Evolutionary conservation across 2,113 vertebrate genomes (phyloP).

Genomic region (Rhineura floridana): DNA sequence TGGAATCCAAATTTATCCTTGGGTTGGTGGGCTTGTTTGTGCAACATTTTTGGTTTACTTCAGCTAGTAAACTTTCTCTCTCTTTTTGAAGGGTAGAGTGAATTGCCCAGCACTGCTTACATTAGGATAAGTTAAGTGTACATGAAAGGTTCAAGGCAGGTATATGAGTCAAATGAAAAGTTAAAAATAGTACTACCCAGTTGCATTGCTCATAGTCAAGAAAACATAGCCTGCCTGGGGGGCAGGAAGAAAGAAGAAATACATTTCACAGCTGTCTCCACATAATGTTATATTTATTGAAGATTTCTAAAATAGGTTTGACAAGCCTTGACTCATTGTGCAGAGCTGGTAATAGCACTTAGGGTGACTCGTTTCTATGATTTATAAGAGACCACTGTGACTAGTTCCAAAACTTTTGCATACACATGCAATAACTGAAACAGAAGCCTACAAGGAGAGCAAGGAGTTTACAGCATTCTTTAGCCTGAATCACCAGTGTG

Average conservation of each 20-base stretch:
- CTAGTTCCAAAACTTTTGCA: slow-evolving; percentile 55
- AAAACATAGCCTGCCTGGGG: slow-evolving; percentile 53
- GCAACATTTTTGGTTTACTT: slow-evolving; percentile 43
- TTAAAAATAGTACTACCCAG: slow-evolving; percentile 66
- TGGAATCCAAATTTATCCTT: slow-evolving; percentile 59
- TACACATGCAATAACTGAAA: slow-evolving; percentile 65
- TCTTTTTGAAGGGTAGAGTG: slow-evolving; percentile 25
- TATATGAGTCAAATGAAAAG: slow-evolving; percentile 61
- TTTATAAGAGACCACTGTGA: slow-evolving; percentile 68
- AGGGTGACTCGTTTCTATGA: slow-evolving; percentile 58
- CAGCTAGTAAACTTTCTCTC: slow-evolving; percentile 55
- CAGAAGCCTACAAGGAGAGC: slow-evolving; percentile 60
- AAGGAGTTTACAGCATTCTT: slow-evolving; percentile 59
- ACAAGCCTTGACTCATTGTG: slow-evolving; percentile 60
- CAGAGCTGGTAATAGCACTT: slow-evolving; percentile 53
- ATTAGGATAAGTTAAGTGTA: slow-evolving; percentile 65
- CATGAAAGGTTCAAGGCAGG: slow-evolving; percentile 51
- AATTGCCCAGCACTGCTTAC: slow-evolving; percentile 53
- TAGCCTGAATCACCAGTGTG: slow-evolving; percentile 53
- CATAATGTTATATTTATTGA: slow-evolving; percentile 70
- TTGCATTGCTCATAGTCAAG: slow-evolving; percentile 55
- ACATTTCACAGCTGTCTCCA: slow-evolving; percentile 71
- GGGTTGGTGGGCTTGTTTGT: slow-evolving; percentile 38
- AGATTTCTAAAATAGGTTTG: slow-evolving; percentile 70
- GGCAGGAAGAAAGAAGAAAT: slow-evolving; percentile 43